A percentile compares a stretch with the other conserved stretches of the same genome.
Evolutionary conservation across 2,888 invertebrate genomes (phyloP).

Genomic region (Dryomyza anilis): DNA sequence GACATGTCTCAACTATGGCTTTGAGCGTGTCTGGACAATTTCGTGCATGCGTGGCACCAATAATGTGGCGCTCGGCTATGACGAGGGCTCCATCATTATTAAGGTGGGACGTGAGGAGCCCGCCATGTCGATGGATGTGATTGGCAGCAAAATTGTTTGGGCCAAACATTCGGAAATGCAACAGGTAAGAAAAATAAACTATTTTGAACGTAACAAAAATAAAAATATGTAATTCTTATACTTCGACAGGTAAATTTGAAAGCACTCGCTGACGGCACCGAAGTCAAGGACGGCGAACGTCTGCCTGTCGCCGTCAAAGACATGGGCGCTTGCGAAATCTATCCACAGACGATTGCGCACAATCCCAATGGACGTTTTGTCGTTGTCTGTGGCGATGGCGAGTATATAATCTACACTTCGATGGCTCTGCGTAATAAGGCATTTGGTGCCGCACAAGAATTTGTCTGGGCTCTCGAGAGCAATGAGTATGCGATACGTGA

Average conservation of each 20-base stretch:
- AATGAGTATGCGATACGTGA: conserved; percentile 91
- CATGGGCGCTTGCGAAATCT: conserved; percentile 99
- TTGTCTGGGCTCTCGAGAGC: conserved; percentile 98
- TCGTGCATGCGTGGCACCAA: conserved; percentile 91
- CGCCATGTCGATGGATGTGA: conserved; percentile 98
- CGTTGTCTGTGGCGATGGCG: conserved; percentile 98
- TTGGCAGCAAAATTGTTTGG: conserved; percentile 99
- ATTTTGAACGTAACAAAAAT: background rate
- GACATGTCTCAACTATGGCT: conserved; percentile 95
- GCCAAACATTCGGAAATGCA: conserved; percentile 98
- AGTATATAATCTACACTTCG: conserved; percentile 99
- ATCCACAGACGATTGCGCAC: conserved; percentile 97
- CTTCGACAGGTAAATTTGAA: conserved; percentile 52
- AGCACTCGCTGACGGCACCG: conserved; percentile 63
- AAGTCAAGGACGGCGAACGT: conserved; percentile 89
- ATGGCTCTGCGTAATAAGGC: conserved; percentile 99
- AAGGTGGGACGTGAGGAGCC: conserved; percentile 91
- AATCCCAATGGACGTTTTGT: conserved; percentile 94
- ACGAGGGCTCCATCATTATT: conserved; percentile 61
- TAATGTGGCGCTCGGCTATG: conserved; percentile 88
- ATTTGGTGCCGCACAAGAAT: conserved; percentile 97
- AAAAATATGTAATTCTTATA: background rate
- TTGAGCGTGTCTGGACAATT: conserved; percentile 98
- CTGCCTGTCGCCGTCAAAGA: conserved; percentile 95
- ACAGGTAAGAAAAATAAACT: conserved; percentile 63